These are phyloP conservation scores for Holocentrus rufus DNA, from an alignment of 2,797 vertebrate species.

Conservation along the genomic window DNA sequence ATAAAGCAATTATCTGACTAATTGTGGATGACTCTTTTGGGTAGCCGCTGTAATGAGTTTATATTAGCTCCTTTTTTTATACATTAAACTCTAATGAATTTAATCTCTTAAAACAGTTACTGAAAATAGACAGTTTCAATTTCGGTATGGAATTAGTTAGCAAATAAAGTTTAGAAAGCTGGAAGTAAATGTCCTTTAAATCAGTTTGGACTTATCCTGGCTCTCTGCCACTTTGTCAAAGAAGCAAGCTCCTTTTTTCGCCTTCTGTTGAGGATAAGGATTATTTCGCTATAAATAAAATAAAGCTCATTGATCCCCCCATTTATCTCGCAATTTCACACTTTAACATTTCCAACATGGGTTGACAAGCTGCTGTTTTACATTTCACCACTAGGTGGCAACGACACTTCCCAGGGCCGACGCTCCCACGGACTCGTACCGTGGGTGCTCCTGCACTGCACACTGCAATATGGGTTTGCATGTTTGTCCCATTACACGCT, in stretches of 20 bases:
- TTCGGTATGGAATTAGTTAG: background rate
- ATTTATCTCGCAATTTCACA: slow-evolving; percentile 63
- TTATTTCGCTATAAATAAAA: slow-evolving; percentile 33
- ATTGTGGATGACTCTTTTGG: background rate
- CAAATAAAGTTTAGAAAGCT: background rate
- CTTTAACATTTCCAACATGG: slow-evolving; percentile 10
- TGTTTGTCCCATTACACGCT: background rate
- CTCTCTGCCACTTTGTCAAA: slow-evolving; percentile 16
- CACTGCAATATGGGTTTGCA: background rate
- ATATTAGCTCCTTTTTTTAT: too few species aligned
- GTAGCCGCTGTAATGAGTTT: background rate
- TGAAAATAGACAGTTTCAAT: background rate
- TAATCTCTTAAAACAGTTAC: background rate
- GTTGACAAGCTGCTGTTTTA: slow-evolving; percentile 47
- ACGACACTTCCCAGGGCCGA: slow-evolving; percentile 21
- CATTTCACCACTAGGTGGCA: slow-evolving; percentile 70
- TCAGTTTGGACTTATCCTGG: background rate
- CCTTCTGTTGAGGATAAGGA: slow-evolving; percentile 27
- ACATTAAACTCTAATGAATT: background rate
- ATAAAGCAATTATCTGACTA: slow-evolving; percentile 58
- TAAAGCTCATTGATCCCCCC: slow-evolving; percentile 50
- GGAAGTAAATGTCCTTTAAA: background rate
- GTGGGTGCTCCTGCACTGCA: background rate
- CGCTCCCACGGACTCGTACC: background rate
- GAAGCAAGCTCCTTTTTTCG: background rate